A percentile compares a stretch with the other conserved stretches of the same genome.
Evolutionary conservation across 23 tunicate species (phyloP).

Genomic region (Corella eumyota): DNA sequence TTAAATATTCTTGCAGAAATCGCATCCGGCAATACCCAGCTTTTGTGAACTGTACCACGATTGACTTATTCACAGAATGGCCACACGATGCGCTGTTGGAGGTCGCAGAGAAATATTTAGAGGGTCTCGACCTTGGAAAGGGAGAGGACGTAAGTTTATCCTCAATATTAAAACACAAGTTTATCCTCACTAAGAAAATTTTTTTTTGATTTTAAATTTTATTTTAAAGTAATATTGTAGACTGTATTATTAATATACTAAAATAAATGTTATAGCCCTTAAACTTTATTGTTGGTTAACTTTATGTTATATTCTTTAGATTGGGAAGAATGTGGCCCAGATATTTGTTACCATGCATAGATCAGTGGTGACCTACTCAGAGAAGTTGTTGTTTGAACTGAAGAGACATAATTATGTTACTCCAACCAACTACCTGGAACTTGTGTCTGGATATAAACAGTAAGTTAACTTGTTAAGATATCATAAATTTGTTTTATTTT

Average conservation of each 20-base stretch:
- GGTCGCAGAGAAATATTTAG: conserved; percentile 93
- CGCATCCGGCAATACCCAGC: conserved; percentile 99
- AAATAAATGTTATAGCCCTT: too few relatives aligned
- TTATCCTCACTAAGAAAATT: background rate
- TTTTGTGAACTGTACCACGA: conserved; percentile 91
- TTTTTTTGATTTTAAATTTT: background rate
- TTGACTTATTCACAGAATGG: conserved; percentile 93
- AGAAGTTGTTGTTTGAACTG: conserved; percentile 79
- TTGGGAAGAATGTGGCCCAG: conserved; percentile 72
- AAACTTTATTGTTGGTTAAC: too few relatives aligned
- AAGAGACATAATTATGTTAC: conserved; percentile 97
- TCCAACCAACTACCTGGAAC: conserved; percentile 92
- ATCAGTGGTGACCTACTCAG: conserved; percentile 75
- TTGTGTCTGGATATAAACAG: conserved; percentile 89
- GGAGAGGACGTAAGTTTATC: conserved; percentile 56
- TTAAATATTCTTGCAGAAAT: conserved; percentile 35
- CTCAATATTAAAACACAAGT: background rate
- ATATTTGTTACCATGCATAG: conserved; percentile 94
- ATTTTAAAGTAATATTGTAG: background rate
- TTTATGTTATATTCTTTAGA: conserved; percentile 28
- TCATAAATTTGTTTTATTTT: too few relatives aligned
- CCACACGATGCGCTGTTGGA: conserved; percentile 91
- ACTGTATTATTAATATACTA: background rate
- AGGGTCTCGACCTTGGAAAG: conserved; percentile 82
- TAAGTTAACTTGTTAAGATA: conserved; percentile 11